phyloP scores from a whole-genome alignment of 2,797 vertebrate genomes.

The Epinephelus awoara region DNA sequence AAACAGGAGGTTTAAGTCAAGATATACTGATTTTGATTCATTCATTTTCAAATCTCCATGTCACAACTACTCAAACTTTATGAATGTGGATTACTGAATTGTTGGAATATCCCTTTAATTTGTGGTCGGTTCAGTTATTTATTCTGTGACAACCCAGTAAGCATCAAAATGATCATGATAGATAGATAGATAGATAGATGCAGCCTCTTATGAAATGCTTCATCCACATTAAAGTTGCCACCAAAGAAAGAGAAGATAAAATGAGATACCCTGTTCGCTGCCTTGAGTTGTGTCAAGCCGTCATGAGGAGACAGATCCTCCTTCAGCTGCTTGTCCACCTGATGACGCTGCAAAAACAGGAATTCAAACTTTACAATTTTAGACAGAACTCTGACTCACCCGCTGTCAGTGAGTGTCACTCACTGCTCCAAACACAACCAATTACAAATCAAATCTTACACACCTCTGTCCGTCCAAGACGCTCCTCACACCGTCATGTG shows the following conservation, averaged over 20 bases:
- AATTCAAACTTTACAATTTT: constrained; percentile 42
- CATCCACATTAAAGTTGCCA: not conserved
- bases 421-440: not conserved
- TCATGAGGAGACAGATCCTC: constrained; percentile 30
- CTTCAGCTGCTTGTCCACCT: constrained; percentile 17
- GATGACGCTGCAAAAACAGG: constrained; percentile 43
- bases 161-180: not conserved
- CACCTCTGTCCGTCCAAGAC: constrained; percentile 53
- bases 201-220: not conserved
- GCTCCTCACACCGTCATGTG: constrained; percentile 49
- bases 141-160: not conserved
- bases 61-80: not conserved
- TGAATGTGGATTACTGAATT: not conserved
- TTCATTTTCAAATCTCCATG: not conserved
- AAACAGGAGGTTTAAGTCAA: not conserved
- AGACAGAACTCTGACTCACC: constrained; percentile 13
- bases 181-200: constrained; percentile 4
- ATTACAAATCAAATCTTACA: constrained; percentile 25
- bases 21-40: not conserved
- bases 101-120: not conserved
- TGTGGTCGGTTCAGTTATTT: not conserved
- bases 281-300: constrained; percentile 34
- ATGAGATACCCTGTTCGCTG: constrained; percentile 54
- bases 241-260: not conserved
- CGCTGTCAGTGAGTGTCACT: not conserved